Percentiles rank a stretch among this genome's conserved stretches.
Evolutionary conservation across 2,797 vertebrate species (phyloP).

Genomic region (Okamejei kenojei): DNA sequence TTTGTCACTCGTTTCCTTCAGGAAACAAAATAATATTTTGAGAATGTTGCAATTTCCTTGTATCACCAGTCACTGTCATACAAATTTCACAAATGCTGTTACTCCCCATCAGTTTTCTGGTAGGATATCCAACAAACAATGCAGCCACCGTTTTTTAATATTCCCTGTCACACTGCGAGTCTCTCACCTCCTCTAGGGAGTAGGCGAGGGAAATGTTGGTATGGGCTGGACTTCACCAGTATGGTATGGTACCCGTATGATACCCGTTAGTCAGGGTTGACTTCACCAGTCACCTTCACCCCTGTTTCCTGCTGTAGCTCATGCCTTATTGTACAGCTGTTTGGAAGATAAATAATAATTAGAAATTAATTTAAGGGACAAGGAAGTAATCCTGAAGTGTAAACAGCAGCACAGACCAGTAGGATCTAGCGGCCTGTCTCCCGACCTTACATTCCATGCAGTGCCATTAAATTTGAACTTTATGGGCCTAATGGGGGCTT

Average conservation of each 20-base stretch:
- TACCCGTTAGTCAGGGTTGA: too few relatives aligned
- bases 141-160: neutral
- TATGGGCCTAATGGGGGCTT: neutral
- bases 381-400: neutral
- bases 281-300: too few relatives aligned
- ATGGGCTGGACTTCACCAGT: neutral
- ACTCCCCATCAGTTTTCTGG: neutral
- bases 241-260: too few relatives aligned
- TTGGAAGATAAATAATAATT: neutral
- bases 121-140: neutral
- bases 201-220: neutral
- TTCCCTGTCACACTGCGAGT: neutral
- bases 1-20: conserved; percentile 5
- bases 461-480: too few relatives aligned
- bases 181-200: neutral
- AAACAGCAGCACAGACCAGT: neutral
- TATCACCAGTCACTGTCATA: neutral
- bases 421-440: too few relatives aligned
- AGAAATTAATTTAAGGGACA: neutral
- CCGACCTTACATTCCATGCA: too few relatives aligned
- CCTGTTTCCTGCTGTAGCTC: neutral
- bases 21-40: conserved; percentile 1
- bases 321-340: neutral
- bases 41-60: conserved; percentile 13
- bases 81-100: neutral